phyloP scores from a whole-genome alignment of 1,140 invertebrate species.

The Drosophila elegans region DNA sequence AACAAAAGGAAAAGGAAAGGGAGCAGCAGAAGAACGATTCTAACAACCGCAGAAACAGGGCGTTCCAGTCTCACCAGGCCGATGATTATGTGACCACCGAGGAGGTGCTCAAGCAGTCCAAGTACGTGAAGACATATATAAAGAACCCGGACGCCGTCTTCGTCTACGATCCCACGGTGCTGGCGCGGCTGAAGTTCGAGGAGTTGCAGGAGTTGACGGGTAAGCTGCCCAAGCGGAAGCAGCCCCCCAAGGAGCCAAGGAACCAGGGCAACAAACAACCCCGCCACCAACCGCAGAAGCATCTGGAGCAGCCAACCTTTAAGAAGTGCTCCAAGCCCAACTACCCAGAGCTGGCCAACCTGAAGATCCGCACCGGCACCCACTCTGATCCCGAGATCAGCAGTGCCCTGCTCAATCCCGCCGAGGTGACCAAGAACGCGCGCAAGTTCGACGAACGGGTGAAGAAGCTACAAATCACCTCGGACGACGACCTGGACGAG shows the following conservation, averaged over 20 bases:
- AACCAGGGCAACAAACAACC: constrained; percentile 8
- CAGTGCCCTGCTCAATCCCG: constrained; percentile 62
- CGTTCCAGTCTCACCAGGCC: neutral
- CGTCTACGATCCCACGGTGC: constrained; percentile 80
- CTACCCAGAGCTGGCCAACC: constrained; percentile 81
- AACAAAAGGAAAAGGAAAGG: constrained; percentile 52
- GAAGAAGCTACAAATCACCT: constrained; percentile 79
- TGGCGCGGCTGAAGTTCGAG: constrained; percentile 71
- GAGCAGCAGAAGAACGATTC: constrained; percentile 68
- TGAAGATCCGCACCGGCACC: constrained; percentile 79
- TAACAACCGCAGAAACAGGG: constrained; percentile 47
- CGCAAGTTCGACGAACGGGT: constrained; percentile 83
- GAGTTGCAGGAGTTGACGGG: constrained; percentile 55
- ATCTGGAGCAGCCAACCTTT: constrained; percentile 39
- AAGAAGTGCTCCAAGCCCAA: constrained; percentile 82
- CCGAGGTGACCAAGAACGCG: constrained; percentile 80
- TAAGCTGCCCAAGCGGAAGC: constrained; percentile 51
- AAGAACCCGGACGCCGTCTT: constrained; percentile 84
- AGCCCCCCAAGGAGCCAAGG: constrained; percentile 19
- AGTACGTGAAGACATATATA: constrained; percentile 84
- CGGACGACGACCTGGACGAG: constrained; percentile 82
- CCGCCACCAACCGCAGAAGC: constrained; percentile 7
- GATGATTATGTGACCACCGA: constrained; percentile 83
- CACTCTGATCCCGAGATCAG: constrained; percentile 41
- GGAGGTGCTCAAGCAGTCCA: constrained; percentile 84